Percentiles rank a stretch among this genome's conserved stretches.
phyloP scores from a whole-genome alignment of 2,797 vertebrate species.

The Myripristis jacobus region DNA sequence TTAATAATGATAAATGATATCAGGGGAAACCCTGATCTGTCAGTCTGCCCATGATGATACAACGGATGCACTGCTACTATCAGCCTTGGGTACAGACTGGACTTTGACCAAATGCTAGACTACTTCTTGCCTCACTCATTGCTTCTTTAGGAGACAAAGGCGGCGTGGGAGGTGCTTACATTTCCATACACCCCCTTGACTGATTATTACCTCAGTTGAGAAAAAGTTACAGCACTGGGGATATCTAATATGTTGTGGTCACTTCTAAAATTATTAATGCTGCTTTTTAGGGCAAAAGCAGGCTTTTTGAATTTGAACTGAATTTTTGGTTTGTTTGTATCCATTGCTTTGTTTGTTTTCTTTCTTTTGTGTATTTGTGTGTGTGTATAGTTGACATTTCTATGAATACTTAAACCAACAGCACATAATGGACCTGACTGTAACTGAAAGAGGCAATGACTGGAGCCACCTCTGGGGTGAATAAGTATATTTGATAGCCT shows the following conservation, averaged over 20 bases:
- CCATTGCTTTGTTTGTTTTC: no score
- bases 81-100: slow-evolving; percentile 1
- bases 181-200: slow-evolving; percentile 15
- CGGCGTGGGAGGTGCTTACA: background rate
- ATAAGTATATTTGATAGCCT: background rate
- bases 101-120: slow-evolving; percentile 48
- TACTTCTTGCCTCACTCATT: slow-evolving; percentile 21
- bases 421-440: no score
- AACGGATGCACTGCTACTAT: slow-evolving; percentile 17
- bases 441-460: slow-evolving; percentile 4
- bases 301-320: slow-evolving; percentile 19
- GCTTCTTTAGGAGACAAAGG: slow-evolving; percentile 17
- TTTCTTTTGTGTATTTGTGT: slow-evolving; percentile 27
- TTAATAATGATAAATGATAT: slow-evolving; percentile 6
- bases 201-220: slow-evolving; percentile 10
- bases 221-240: slow-evolving; percentile 32
- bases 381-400: background rate
- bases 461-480: slow-evolving; percentile 11
- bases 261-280: background rate
- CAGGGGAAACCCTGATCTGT: slow-evolving; percentile 11
- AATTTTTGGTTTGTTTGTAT: slow-evolving; percentile 30
- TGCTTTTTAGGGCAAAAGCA: slow-evolving; percentile 16
- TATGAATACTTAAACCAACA: slow-evolving; percentile 29
- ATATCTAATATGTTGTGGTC: slow-evolving; percentile 33
- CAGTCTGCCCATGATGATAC: background rate